Conservation (phyloP, 2,888 invertebrate species). For the Volucella bombylans region DNA sequence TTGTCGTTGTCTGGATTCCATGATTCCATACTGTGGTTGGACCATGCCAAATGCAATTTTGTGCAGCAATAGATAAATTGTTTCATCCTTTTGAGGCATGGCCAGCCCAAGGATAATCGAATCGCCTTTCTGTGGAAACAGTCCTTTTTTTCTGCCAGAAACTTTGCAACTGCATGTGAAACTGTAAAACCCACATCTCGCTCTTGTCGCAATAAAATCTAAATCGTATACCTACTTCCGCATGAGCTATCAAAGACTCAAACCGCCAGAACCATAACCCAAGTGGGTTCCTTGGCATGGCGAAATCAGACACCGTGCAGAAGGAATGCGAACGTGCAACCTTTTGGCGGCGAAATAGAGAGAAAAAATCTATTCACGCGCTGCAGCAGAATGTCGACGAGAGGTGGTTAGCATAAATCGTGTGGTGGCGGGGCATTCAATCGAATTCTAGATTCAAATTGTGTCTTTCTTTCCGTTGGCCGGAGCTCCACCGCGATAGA, state of each 20-base stretch:
- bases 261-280: conserved; percentile 40
- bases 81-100: neutral
- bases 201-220: conserved; percentile 47
- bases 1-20: conserved; percentile 15
- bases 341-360: conserved; percentile 32
- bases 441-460: conserved; percentile 57
- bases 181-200: conserved; percentile 34
- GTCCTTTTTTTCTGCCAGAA: too few species aligned
- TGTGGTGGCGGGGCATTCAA: conserved; percentile 40
- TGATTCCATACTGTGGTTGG: conserved; percentile 5
- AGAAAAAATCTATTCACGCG: conserved; percentile 10
- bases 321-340: conserved; percentile 27
- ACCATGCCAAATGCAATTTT: conserved; percentile 48
- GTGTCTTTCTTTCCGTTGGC: conserved; percentile 8
- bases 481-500: neutral
- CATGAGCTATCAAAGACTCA: conserved; percentile 65
- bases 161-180: conserved; percentile 31
- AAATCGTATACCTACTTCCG: conserved; percentile 59
- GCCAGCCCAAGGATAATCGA: conserved; percentile 46
- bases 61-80: conserved; percentile 53
- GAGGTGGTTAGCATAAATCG: conserved; percentile 25
- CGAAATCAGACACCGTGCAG: conserved; percentile 44
- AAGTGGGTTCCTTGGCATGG: conserved; percentile 22
- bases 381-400: conserved; percentile 8
- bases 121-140: conserved; percentile 2